phyloP scores from a whole-genome alignment of 2,797 vertebrate genomes.

The Toxotes lorentzi region DNA sequence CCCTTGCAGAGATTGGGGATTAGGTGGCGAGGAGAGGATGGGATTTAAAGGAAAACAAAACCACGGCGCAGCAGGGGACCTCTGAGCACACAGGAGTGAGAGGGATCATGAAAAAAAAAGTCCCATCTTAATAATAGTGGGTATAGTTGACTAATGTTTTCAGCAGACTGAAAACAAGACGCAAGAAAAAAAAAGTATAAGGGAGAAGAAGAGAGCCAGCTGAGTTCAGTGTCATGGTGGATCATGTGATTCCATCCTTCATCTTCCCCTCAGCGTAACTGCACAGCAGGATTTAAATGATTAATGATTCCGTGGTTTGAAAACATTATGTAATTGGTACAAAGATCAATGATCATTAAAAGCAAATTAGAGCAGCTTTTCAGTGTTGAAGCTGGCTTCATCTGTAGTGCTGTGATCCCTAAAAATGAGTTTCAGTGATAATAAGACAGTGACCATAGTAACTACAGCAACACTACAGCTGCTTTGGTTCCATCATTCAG shows the following conservation, averaged over 20 bases:
- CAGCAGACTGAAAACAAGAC: too few relatives aligned
- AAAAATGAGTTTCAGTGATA: too few relatives aligned
- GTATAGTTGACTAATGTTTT: background rate
- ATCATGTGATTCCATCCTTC: background rate
- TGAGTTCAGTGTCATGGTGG: background rate
- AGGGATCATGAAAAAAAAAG: slow-evolving; percentile 14
- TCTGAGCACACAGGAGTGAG: slow-evolving; percentile 12
- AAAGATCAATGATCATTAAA: too few relatives aligned
- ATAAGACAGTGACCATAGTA: too few relatives aligned
- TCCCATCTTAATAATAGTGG: background rate
- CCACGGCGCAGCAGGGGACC: slow-evolving; percentile 20
- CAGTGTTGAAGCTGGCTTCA: too few relatives aligned
- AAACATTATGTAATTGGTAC: background rate
- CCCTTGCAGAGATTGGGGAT: slow-evolving; percentile 42
- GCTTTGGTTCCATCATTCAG: too few relatives aligned
- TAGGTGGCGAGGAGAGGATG: slow-evolving; percentile 17
- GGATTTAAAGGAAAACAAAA: slow-evolving; percentile 23
- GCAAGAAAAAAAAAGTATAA: background rate
- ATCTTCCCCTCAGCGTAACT: slow-evolving; percentile 4
- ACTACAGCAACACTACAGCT: too few relatives aligned
- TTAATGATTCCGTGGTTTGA: too few relatives aligned
- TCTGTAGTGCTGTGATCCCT: too few relatives aligned
- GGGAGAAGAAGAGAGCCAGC: too few relatives aligned
- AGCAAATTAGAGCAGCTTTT: too few relatives aligned
- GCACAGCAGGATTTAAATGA: background rate